Percentiles rank a stretch among this genome's conserved stretches.
Conservation (phyloP, 1,140 invertebrate species). For the Aphaenogaster ashmeadi region DNA sequence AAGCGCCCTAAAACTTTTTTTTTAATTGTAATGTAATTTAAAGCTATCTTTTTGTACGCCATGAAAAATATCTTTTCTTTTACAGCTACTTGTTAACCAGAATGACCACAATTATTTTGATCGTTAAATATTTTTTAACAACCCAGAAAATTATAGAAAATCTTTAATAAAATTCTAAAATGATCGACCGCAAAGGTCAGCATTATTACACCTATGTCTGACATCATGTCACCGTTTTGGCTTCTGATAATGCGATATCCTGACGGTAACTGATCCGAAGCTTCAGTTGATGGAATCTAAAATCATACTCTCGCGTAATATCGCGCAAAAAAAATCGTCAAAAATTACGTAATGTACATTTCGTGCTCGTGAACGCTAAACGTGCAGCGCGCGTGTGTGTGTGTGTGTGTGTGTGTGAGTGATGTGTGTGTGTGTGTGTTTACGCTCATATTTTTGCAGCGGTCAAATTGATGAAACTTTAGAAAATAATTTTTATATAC, state of each 20-base stretch:
- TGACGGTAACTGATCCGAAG: neutral
- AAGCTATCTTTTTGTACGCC: neutral
- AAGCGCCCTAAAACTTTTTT: neutral
- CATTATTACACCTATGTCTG: neutral
- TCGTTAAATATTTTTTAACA: neutral
- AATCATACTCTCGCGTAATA: slow-evolving; percentile 7
- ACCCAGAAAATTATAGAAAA: neutral
- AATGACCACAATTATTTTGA: neutral
- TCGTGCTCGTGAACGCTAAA: neutral
- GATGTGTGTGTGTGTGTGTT: neutral
- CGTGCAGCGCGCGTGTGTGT: neutral
- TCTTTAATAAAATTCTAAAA: neutral
- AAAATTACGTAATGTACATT: neutral
- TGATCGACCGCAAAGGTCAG: neutral
- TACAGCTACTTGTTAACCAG: neutral
- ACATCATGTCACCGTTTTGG: neutral
- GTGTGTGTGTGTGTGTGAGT: neutral
- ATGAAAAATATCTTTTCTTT: neutral
- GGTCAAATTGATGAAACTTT: neutral
- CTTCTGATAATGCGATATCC: neutral
- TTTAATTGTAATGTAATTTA: neutral
- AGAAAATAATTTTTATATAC: slow-evolving; percentile 35
- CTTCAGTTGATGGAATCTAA: neutral
- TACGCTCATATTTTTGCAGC: slow-evolving; percentile 44
- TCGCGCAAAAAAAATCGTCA: neutral